phyloP scores from a whole-genome alignment of 2,888 invertebrate species.

The Eupithecia subfuscata region DNA sequence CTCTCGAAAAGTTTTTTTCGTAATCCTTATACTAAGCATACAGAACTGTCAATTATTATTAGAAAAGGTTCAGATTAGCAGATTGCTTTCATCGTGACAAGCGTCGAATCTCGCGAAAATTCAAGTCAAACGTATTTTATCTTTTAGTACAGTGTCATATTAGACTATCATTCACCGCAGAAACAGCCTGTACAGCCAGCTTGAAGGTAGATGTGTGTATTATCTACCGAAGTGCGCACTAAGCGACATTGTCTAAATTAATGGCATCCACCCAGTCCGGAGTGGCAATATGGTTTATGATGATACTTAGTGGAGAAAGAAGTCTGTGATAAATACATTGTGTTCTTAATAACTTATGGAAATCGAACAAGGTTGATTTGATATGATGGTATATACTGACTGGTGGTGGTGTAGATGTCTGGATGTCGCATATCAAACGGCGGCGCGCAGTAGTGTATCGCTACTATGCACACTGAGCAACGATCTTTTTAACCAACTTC shows the following conservation, averaged over 20 bases:
- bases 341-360: neutral
- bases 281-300: slow-evolving; percentile 6
- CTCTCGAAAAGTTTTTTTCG: no score
- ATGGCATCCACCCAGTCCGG: slow-evolving; percentile 32
- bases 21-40: no score
- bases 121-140: neutral
- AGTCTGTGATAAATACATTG: neutral
- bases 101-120: neutral
- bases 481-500: no score
- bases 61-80: no score
- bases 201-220: slow-evolving; percentile 45
- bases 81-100: neutral
- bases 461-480: no score
- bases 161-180: neutral
- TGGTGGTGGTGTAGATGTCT: no score
- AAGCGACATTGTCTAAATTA: slow-evolving; percentile 39
- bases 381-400: no score
- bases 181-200: slow-evolving; percentile 25
- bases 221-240: slow-evolving; percentile 45
- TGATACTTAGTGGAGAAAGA: neutral
- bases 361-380: neutral
- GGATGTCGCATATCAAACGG: no score
- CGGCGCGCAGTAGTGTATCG: no score
- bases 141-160: neutral
- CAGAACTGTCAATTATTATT: no score